Base-by-base conservation (phyloP, 2,797 vertebrate genomes). In the Cuculus canorus region DNA sequence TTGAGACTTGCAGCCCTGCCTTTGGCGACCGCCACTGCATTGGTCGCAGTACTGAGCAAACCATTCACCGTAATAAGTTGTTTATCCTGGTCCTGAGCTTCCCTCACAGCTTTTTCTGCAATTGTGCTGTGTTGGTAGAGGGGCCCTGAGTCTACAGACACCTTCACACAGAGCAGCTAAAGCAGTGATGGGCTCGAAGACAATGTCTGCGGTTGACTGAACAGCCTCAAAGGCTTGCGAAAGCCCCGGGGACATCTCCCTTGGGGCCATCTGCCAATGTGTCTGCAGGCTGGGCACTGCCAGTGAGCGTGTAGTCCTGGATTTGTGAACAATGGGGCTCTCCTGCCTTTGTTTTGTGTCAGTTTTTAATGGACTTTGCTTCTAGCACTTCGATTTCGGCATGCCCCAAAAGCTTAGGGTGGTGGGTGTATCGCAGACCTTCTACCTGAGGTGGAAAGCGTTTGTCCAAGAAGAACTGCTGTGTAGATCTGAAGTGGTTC, bases 41-140 rank as follows among this genome's bases (percentile, higher is more conserved):
- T 32, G 41, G 45, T 10, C 6, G 5, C 41, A 83, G 56, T 4
- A 22, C 73, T 73, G 72, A 76, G 77, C 47, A 86, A 93, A 73
- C 37, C 80, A 52, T 63, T 65, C 50, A 85, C 90, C 30, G 1
- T 78, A 78, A 53, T 78, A 87, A 90, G 5, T 86, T 91, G 79
- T 94, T 97, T 94, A 91, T 91, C 87, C 87, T 72, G 69, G 24
- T 60, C 19, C 84, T 88, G 92, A 94, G 71, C 91, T 86, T 56
- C 79, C 32, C 69, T 87, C 45, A 39, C 73, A 93, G 50, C 32
- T 92, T 41, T 61, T 35, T 17, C 61, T 78, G 61, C 47, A 75
- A 68, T 72, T 39, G 37, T 52, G 73, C 82, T 81, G 61, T 33
- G 7, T 54, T 52, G 88, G 61, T 28, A 6, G 45, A 11, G 77